These are phyloP conservation scores for Zosterops borbonicus DNA, from an alignment of 2,113 vertebrate species.

Conservation along the genomic window DNA sequence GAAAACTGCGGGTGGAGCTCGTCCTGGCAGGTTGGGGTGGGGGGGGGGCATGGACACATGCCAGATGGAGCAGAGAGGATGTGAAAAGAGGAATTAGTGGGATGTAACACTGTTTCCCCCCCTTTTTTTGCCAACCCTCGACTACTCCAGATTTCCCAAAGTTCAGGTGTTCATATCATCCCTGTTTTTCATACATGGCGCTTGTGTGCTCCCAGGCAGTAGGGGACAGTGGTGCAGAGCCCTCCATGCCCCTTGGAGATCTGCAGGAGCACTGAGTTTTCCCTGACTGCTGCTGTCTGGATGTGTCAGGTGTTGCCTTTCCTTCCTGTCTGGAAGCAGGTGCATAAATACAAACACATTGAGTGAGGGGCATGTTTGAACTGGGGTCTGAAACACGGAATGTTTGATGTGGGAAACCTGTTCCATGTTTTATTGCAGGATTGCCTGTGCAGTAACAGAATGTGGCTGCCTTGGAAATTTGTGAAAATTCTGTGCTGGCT, in stretches of 20 bases:
- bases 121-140: background rate
- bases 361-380: background rate
- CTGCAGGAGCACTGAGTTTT: background rate
- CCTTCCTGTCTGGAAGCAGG: background rate
- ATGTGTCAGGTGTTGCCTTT: background rate
- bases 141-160: rapidly evolving
- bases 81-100: background rate
- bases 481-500: background rate
- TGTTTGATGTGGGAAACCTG: background rate
- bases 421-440: background rate
- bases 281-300: background rate
- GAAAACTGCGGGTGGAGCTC: background rate
- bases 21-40: background rate
- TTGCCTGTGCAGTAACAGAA: background rate
- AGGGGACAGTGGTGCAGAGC: background rate
- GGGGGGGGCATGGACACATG: rapidly evolving
- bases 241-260: rapidly evolving
- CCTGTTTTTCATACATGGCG: background rate
- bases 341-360: background rate
- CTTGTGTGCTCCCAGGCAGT: background rate
- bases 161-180: background rate
- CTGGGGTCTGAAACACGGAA: background rate
- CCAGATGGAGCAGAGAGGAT: background rate
- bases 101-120: background rate
- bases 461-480: background rate